These are phyloP conservation scores for Rhinogobio ventralis DNA, from an alignment of 2,797 vertebrate genomes.

Conservation along the genomic window DNA sequence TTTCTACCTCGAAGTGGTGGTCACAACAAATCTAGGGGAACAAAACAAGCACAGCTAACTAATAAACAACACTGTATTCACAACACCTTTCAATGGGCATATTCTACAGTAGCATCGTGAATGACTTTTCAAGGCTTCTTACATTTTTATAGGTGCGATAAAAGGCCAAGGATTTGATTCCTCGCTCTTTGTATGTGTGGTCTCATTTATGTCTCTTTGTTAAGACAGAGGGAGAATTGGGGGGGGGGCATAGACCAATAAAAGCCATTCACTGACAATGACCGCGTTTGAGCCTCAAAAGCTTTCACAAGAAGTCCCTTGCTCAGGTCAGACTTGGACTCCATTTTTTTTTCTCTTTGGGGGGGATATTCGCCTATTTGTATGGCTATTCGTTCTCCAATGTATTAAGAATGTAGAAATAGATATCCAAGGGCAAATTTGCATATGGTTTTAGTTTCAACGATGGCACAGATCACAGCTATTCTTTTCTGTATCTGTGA, in stretches of 20 bases:
- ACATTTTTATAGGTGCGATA: neutral
- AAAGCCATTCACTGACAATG: neutral
- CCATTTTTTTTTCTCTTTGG: too few relatives aligned
- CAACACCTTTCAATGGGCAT: conserved; percentile 29
- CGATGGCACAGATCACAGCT: conserved; percentile 24
- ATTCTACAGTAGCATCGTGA: neutral
- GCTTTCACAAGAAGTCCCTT: neutral
- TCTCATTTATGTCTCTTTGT: conserved; percentile 4
- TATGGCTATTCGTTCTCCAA: neutral
- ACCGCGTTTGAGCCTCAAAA: neutral
- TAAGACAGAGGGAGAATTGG: neutral
- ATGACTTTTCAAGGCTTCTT: conserved; percentile 17
- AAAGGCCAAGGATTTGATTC: conserved; percentile 3
- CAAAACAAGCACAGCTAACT: neutral
- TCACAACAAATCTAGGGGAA: conserved; percentile 33
- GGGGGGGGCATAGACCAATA: neutral
- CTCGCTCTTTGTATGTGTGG: neutral
- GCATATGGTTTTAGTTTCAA: neutral
- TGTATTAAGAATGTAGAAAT: neutral
- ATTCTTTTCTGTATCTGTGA: conserved; percentile 30
- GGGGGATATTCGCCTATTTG: neutral
- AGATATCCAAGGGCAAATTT: conserved; percentile 7
- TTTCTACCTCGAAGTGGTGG: conserved; percentile 40
- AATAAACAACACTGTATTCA: conserved; percentile 42
- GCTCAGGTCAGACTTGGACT: neutral